These are phyloP conservation scores for Calonectris borealis DNA, from an alignment of 2,113 vertebrate species.

Conservation along the genomic window DNA sequence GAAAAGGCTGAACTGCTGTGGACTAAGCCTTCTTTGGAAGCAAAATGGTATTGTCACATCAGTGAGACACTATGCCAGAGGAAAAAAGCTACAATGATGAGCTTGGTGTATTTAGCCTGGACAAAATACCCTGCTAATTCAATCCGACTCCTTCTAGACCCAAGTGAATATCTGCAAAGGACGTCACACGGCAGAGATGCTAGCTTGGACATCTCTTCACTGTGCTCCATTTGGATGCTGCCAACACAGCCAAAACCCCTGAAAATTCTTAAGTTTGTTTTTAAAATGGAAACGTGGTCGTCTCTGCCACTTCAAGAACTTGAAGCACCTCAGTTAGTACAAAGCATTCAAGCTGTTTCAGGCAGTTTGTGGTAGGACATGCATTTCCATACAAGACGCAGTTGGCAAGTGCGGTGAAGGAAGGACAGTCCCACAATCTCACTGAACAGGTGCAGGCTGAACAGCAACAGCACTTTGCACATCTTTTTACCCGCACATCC, in stretches of 20 bases:
- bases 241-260: not conserved
- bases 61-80: not conserved
- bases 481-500: not conserved
- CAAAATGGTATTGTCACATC: not conserved
- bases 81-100: not conserved
- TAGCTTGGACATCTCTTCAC: not conserved
- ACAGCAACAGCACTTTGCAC: not conserved
- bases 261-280: not conserved
- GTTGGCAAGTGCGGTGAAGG: not conserved
- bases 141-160: not conserved
- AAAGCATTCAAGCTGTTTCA: not conserved
- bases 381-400: not conserved
- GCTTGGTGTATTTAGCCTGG: not conserved
- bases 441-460: not conserved
- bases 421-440: not conserved
- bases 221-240: not conserved
- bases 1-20: not conserved
- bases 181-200: not conserved
- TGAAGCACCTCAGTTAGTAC: not conserved
- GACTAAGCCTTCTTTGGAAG: not conserved
- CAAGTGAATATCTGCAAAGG: not conserved
- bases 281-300: not conserved
- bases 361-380: not conserved
- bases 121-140: not conserved
- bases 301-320: not conserved